Evolutionary conservation across 64 coral and sea anemone species (phyloP).

Genomic region (Platygyra sinensis): DNA sequence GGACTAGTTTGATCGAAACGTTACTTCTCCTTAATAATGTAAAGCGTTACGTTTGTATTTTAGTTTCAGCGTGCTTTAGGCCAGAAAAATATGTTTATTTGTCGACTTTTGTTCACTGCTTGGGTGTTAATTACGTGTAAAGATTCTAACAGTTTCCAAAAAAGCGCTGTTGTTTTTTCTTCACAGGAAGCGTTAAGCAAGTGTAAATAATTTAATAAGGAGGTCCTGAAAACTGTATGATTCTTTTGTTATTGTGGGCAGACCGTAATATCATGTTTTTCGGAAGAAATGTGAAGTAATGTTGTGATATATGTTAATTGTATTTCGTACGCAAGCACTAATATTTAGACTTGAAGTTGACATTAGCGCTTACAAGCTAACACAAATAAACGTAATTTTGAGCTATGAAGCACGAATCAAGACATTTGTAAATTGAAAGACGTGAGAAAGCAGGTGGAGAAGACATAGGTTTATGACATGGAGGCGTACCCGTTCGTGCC

Average conservation of each 20-base stretch:
- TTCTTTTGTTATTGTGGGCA: neutral
- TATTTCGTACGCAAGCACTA: neutral
- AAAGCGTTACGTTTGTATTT: no score
- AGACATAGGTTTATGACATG: neutral
- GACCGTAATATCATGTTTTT: conserved; percentile 7
- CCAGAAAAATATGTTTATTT: no score
- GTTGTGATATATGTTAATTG: neutral
- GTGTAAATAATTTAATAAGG: conserved; percentile 30
- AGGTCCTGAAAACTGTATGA: neutral
- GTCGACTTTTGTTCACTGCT: conserved; percentile 14
- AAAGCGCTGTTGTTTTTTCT: neutral
- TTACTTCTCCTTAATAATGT: no score
- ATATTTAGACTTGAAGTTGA: neutral
- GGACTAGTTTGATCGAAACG: no score
- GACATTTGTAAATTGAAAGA: neutral
- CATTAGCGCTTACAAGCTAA: neutral
- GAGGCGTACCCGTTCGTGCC: neutral
- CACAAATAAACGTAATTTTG: neutral
- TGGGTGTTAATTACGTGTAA: neutral
- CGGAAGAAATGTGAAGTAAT: neutral
- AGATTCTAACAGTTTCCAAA: neutral
- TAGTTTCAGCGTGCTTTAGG: no score
- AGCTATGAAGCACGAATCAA: neutral
- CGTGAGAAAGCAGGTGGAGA: neutral
- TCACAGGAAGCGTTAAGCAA: neutral